phyloP scores from a whole-genome alignment of 2,888 invertebrate species.

The Cataglyphis albicans region DNA sequence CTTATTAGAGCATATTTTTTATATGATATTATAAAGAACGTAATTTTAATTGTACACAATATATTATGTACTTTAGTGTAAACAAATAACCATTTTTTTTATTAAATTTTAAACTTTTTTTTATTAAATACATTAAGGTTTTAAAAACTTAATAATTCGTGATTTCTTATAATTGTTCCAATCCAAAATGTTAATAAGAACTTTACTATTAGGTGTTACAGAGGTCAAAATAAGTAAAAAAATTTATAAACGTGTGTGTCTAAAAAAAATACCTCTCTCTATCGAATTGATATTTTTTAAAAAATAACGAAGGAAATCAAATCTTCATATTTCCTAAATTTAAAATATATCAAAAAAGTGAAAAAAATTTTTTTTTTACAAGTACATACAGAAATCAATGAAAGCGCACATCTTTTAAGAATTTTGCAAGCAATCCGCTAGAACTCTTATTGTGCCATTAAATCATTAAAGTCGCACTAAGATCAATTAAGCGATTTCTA shows the following conservation, averaged over 20 bases:
- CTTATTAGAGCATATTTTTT: neutral
- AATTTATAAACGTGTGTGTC: neutral
- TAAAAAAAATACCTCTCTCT: neutral
- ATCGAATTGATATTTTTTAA: neutral
- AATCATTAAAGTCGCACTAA: neutral
- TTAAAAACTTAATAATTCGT: too few species aligned
- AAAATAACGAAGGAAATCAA: neutral
- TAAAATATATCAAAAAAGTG: neutral
- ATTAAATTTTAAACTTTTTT: too few species aligned
- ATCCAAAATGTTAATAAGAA: neutral
- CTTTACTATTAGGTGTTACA: neutral
- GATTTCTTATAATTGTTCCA: neutral
- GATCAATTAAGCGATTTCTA: neutral
- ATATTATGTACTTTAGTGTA: too few species aligned
- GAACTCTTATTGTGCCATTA: neutral
- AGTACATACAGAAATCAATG: neutral
- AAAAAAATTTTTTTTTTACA: neutral
- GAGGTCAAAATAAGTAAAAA: neutral
- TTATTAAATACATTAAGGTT: too few species aligned
- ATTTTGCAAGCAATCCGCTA: neutral
- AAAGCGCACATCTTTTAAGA: neutral
- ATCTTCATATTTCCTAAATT: neutral
- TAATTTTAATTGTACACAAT: neutral
- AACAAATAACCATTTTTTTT: too few species aligned
- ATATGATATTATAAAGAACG: neutral